A percentile compares a stretch with the other conserved stretches of the same genome.
Conservation (phyloP, 1,140 invertebrate species). For the Drosophila ercepeae region DNA sequence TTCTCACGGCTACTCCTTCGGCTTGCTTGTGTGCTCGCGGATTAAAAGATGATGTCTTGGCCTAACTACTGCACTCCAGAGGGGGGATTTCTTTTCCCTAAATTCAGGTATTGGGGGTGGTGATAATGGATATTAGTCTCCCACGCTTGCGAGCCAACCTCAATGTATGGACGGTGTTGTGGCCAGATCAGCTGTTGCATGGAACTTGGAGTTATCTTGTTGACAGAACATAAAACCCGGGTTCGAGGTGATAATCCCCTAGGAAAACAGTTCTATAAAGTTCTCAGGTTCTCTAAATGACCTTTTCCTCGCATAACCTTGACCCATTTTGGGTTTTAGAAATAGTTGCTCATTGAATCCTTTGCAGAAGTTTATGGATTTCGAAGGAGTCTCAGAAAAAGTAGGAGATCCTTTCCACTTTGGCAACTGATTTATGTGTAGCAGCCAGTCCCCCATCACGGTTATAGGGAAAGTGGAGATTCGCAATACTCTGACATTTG, state of each 20-base stretch:
- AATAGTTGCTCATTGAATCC: background rate
- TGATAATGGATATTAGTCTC: conserved; percentile 44
- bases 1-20: conserved; percentile 49
- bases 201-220: conserved; percentile 29
- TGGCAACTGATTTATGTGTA: conserved; percentile 22
- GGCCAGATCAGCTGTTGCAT: conserved; percentile 35
- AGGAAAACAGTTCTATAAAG: conserved; percentile 13
- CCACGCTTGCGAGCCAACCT: conserved; percentile 27
- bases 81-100: conserved; percentile 10
- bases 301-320: conserved; percentile 15
- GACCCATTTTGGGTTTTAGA: conserved; percentile 13
- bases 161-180: conserved; percentile 24
- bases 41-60: conserved; percentile 61
- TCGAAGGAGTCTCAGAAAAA: too few species aligned
- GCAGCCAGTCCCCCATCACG: conserved; percentile 1
- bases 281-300: conserved; percentile 18
- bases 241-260: conserved; percentile 32
- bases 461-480: background rate
- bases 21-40: conserved; percentile 37
- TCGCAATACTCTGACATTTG: conserved; percentile 67
- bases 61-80: conserved; percentile 55
- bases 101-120: background rate
- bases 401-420: conserved; percentile 3
- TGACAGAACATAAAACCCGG: background rate
- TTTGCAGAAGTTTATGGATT: too few species aligned